These are phyloP conservation scores for Epicampocera succincta DNA, from an alignment of 2,888 invertebrate species.

Conservation along the genomic window DNA sequence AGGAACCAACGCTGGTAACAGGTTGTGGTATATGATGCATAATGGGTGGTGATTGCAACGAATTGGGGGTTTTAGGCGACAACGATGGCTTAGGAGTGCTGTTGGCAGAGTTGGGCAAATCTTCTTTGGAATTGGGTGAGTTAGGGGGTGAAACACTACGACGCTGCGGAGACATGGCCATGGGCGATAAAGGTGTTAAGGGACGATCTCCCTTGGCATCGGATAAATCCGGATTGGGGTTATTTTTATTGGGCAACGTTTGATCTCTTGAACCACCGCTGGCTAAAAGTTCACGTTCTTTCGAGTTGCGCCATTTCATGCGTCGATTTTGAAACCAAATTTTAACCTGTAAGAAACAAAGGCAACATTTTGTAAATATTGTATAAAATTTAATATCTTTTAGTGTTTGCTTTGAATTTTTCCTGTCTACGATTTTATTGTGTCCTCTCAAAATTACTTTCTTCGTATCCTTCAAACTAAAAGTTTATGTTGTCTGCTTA, in stretches of 20 bases:
- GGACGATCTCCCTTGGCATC: constrained; percentile 93
- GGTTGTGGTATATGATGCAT: constrained; percentile 74
- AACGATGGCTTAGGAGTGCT: constrained; percentile 60
- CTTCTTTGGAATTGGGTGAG: constrained; percentile 66
- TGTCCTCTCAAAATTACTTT: neutral
- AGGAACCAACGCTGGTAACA: constrained; percentile 73
- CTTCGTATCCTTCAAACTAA: neutral
- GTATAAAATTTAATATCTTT: neutral
- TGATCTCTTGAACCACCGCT: constrained; percentile 97
- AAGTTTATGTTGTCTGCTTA: constrained; percentile 29
- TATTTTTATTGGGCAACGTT: constrained; percentile 97
- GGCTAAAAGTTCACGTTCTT: constrained; percentile 96
- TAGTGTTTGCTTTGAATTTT: neutral
- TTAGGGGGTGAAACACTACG: constrained; percentile 73
- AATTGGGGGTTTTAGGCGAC: constrained; percentile 55
- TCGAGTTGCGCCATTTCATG: constrained; percentile 99
- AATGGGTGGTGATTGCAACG: constrained; percentile 68
- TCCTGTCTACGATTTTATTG: too few relatives aligned
- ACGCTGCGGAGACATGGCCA: constrained; percentile 75
- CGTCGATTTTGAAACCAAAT: constrained; percentile 97
- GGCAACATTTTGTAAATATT: neutral
- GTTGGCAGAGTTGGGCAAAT: constrained; percentile 53
- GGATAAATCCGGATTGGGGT: constrained; percentile 96
- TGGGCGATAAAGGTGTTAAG: constrained; percentile 82
- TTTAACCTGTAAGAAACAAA: constrained; percentile 83